phyloP scores from a whole-genome alignment of 2,888 invertebrate species.

The Limenitis camilla region DNA sequence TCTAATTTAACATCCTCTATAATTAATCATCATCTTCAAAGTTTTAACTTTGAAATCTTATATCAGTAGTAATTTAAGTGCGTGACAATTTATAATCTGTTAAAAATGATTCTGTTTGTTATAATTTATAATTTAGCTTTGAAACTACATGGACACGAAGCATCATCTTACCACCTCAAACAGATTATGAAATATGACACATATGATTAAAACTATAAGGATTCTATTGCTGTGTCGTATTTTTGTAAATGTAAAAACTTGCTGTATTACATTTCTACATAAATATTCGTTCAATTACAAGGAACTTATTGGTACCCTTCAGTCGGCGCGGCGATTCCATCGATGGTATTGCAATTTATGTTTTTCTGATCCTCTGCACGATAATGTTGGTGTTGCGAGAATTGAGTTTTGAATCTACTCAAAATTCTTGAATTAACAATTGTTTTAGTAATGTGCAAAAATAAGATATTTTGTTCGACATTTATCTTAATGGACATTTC shows the following conservation, averaged over 20 bases:
- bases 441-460: background rate
- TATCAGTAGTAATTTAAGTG: too few relatives aligned
- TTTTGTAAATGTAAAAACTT: slow-evolving; percentile 42
- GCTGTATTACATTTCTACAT: slow-evolving; percentile 55
- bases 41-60: too few relatives aligned
- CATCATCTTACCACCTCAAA: too few relatives aligned
- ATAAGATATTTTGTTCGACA: background rate
- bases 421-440: background rate
- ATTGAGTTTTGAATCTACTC: background rate
- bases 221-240: slow-evolving; percentile 30
- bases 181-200: too few relatives aligned
- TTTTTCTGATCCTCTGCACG: slow-evolving; percentile 11
- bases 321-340: slow-evolving; percentile 11
- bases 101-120: too few relatives aligned
- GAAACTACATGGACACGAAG: too few relatives aligned
- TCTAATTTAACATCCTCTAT: too few relatives aligned
- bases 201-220: too few relatives aligned
- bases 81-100: too few relatives aligned
- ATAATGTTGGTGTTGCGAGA: background rate
- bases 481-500: background rate
- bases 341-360: slow-evolving; percentile 14
- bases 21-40: too few relatives aligned
- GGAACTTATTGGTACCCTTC: slow-evolving; percentile 22
- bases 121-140: too few relatives aligned
- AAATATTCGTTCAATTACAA: slow-evolving; percentile 47